Conservation (phyloP, 2,888 invertebrate species). For the Protophormia terraenovae region DNA sequence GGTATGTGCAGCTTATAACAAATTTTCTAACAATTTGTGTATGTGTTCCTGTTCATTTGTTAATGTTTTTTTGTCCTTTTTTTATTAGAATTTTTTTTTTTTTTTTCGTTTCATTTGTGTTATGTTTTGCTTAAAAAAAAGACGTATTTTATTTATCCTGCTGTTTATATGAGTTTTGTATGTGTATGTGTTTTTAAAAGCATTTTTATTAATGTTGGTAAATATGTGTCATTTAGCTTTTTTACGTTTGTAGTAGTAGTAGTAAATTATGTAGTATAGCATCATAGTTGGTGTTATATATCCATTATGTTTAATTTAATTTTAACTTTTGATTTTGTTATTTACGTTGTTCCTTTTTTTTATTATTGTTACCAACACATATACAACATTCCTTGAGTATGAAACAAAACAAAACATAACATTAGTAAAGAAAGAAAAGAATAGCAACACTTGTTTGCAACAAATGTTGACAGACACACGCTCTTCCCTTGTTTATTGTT, state of each 20-base stretch:
- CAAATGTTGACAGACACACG: conserved; percentile 1
- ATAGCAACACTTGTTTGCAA: neutral
- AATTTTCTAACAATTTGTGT: neutral
- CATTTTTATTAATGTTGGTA: neutral
- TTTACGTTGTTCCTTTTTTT: conserved; percentile 1
- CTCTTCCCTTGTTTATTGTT: neutral
- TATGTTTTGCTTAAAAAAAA: conserved; percentile 43
- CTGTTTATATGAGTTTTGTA: neutral
- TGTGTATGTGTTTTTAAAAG: neutral
- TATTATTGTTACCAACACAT: conserved; percentile 4
- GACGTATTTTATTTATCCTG: conserved; percentile 24
- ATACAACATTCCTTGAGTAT: neutral
- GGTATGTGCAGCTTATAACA: conserved; percentile 75
- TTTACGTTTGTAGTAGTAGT: conserved; percentile 10
- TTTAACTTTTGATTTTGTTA: conserved; percentile 50
- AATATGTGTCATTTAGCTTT: neutral
- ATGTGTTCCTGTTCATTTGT: conserved; percentile 21
- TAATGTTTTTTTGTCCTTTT: too few relatives aligned
- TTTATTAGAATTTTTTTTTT: too few relatives aligned
- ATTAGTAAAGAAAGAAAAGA: neutral
- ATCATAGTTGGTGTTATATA: conserved; percentile 31
- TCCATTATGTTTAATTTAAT: conserved; percentile 56
- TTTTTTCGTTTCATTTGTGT: neutral
- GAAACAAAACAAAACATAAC: neutral
- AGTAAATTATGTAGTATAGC: neutral